These are phyloP conservation scores for Rhimphoctona megacephalus DNA, from an alignment of 2,888 invertebrate genomes.

Conservation along the genomic window DNA sequence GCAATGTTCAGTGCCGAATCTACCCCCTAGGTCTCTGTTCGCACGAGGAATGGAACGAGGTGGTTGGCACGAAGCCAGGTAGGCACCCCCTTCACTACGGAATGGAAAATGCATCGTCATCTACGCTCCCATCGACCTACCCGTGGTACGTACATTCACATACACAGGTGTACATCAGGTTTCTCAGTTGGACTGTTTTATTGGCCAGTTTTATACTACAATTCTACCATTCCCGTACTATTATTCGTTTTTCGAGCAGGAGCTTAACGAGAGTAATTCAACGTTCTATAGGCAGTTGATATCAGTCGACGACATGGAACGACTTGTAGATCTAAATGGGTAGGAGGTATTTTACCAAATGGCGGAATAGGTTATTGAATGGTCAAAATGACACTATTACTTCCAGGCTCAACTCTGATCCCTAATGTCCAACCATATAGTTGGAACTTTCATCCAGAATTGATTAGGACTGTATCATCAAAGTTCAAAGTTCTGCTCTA, in stretches of 20 bases:
- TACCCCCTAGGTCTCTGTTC: constrained; percentile 68
- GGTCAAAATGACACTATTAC: constrained; percentile 13
- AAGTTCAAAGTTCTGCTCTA: background rate
- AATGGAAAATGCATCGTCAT: constrained; percentile 63
- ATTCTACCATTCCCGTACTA: constrained; percentile 14
- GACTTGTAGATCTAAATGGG: constrained; percentile 27
- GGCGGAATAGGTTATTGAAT: constrained; percentile 17
- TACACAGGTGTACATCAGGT: constrained; percentile 52
- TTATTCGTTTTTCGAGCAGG: constrained; percentile 48
- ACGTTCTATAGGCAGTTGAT: constrained; percentile 39
- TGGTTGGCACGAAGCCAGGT: constrained; percentile 82
- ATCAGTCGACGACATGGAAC: constrained; percentile 31
- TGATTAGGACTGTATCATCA: background rate
- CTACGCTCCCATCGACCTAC: constrained; percentile 30
- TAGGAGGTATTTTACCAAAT: constrained; percentile 2
- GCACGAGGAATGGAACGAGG: constrained; percentile 66
- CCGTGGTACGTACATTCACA: constrained; percentile 2
- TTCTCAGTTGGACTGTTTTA: constrained; percentile 48
- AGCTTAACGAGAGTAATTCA: constrained; percentile 52
- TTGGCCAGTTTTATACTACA: background rate
- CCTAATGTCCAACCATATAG: background rate
- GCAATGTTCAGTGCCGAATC: constrained; percentile 66
- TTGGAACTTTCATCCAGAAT: background rate
- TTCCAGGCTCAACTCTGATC: background rate
- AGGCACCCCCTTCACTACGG: constrained; percentile 71